Percentiles rank a stretch among this genome's conserved stretches.
phyloP scores from a whole-genome alignment of 2,113 vertebrate genomes.

The Sinocyclocheilus rhinocerous region DNA sequence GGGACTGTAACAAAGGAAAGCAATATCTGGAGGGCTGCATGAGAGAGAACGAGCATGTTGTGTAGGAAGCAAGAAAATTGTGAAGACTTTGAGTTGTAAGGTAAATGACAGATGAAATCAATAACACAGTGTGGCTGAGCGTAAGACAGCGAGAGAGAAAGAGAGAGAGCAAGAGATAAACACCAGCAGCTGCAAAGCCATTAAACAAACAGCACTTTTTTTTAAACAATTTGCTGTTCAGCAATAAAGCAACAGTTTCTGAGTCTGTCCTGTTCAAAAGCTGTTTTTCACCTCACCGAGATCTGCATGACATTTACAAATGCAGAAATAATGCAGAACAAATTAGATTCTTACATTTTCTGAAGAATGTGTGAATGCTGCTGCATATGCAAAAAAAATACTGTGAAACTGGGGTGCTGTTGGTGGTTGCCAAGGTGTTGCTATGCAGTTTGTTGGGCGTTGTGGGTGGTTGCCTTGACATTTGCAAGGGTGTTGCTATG shows the following conservation, averaged over 20 bases:
- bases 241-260: background rate
- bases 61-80: slow-evolving; percentile 45
- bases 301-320: slow-evolving; percentile 29
- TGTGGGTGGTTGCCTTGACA: background rate
- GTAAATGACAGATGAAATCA: slow-evolving; percentile 44
- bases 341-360: background rate
- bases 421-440: background rate
- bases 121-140: background rate
- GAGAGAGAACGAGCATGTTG: slow-evolving; percentile 15
- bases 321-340: slow-evolving; percentile 1
- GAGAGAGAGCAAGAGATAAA: background rate
- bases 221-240: slow-evolving; percentile 22
- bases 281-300: background rate
- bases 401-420: background rate
- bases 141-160: slow-evolving; percentile 13
- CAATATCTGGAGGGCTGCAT: slow-evolving; percentile 47
- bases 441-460: background rate
- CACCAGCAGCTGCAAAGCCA: background rate
- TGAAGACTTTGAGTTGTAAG: slow-evolving; percentile 41
- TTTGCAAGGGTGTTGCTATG: background rate
- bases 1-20: slow-evolving; percentile 65
- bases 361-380: background rate
- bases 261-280: background rate
- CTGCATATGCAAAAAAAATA: background rate
- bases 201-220: slow-evolving; percentile 26